phyloP scores from a whole-genome alignment of 2,888 invertebrate species.

The Macrophya alboannulata region DNA sequence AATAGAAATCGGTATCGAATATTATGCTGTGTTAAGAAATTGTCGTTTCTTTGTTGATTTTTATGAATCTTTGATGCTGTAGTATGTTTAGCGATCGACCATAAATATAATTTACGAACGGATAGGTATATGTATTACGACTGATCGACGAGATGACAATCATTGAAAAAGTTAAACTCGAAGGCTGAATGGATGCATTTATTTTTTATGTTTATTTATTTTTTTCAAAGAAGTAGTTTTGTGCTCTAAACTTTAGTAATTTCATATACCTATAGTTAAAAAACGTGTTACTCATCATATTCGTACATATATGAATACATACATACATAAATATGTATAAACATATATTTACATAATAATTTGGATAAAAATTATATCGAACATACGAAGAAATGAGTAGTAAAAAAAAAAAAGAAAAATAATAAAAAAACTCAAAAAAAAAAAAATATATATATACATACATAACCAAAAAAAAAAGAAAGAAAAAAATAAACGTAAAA shows the following conservation, averaged over 20 bases:
- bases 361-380: conserved; percentile 42
- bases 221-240: neutral
- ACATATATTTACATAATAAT: conserved; percentile 20
- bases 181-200: conserved; percentile 5
- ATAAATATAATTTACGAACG: neutral
- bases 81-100: neutral
- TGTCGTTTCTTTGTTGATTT: neutral
- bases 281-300: neutral
- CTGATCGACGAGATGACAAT: conserved; percentile 5
- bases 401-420: neutral
- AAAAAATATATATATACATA: conserved; percentile 12
- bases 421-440: conserved; percentile 41
- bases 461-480: neutral
- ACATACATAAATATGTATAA: neutral
- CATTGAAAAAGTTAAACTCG: neutral
- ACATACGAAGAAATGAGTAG: conserved; percentile 32
- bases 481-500: conserved; percentile 45
- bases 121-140: neutral
- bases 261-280: neutral
- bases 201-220: neutral
- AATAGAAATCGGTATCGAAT: too few relatives aligned
- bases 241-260: neutral
- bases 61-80: neutral
- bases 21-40: neutral
- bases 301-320: neutral